Evolutionary conservation across 2,888 invertebrate species (phyloP).

Genomic region (Chrysolina americana): DNA sequence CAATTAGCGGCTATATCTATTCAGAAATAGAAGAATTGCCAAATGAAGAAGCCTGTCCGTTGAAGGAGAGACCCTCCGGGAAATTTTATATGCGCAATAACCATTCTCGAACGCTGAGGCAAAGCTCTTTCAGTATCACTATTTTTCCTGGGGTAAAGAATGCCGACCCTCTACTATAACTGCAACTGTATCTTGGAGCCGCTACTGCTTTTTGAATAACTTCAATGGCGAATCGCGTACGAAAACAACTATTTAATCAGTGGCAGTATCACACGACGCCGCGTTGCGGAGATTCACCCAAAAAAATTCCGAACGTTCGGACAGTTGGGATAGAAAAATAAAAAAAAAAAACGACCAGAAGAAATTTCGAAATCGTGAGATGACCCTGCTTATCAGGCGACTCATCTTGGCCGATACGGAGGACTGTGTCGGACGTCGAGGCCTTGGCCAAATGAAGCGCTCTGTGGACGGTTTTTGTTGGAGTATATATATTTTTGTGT

Average conservation of each 20-base stretch:
- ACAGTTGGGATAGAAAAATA: conserved; percentile 35
- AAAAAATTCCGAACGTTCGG: conserved; percentile 27
- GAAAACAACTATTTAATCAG: conserved; percentile 42
- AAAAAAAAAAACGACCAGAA: conserved; percentile 35
- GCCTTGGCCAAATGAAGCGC: conserved; percentile 51
- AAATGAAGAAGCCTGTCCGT: no score
- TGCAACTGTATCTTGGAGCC: background rate
- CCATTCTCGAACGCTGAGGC: no score
- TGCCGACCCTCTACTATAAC: background rate
- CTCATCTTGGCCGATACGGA: conserved; percentile 55
- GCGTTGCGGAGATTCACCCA: conserved; percentile 33
- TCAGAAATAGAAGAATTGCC: no score
- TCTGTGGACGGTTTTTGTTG: conserved; percentile 50
- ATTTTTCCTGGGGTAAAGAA: background rate
- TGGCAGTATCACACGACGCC: conserved; percentile 34
- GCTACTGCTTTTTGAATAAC: background rate
- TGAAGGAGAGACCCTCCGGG: no score
- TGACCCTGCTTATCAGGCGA: conserved; percentile 57
- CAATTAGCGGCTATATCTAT: no score
- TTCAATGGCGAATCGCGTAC: conserved; percentile 1
- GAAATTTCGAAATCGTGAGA: conserved; percentile 58
- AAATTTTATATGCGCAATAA: no score
- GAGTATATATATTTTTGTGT: no score
- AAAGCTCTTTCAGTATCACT: background rate
- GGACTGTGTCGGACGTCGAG: conserved; percentile 37